Base-by-base conservation (phyloP, 2,888 invertebrate genomes). In the Hemistola chrysoprasaria region DNA sequence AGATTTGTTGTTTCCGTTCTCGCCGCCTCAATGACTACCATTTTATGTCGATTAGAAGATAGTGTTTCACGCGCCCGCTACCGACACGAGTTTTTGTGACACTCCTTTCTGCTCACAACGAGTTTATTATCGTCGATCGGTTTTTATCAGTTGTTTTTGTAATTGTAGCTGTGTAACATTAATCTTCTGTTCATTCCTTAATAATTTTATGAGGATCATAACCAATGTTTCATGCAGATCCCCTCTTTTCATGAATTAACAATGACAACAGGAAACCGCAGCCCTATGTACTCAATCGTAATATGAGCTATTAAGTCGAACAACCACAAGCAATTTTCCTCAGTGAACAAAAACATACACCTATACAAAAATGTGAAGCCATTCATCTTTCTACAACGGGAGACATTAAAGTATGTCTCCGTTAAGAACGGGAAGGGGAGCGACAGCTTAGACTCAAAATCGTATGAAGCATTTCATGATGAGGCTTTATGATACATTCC, bases 1-100 rank as follows among this genome's bases (percentile, higher is more conserved):
- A 81, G 85, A 86, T 84, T 85, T 82, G 80, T 84, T 82, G 80
- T 85, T 85, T 86, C 87, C 87, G 85, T 69, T 86, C 79, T 77
- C 75, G 79, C 74, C 78, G 81, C 78, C 73, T 84, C 81, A 86
- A 85, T 86, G 85, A 76, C 84, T 85, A 84, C 86, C 84, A 86
- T 83, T 87, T 85, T 86, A 74, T 85, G 80, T 84, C 84, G 86
- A 87, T 86, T 80, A 77, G 74, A 61, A 86, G 85, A 87, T 88
- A 85, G 82, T 83, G 81, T 88, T 88, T 81, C 87, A 85, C 76
- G 78, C 79, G 80, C 75, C 62, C 74, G 86, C 87, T 86, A 86
- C 87, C 73, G 84, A 83, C 73, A 74, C 81, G 73, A 79, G 65
- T 86, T 88, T 87, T 87, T 87, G 76, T 85, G 79, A 80, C 81